These are phyloP conservation scores for Hiodon alosoides DNA, from an alignment of 2,113 vertebrate species.

Conservation along the genomic window DNA sequence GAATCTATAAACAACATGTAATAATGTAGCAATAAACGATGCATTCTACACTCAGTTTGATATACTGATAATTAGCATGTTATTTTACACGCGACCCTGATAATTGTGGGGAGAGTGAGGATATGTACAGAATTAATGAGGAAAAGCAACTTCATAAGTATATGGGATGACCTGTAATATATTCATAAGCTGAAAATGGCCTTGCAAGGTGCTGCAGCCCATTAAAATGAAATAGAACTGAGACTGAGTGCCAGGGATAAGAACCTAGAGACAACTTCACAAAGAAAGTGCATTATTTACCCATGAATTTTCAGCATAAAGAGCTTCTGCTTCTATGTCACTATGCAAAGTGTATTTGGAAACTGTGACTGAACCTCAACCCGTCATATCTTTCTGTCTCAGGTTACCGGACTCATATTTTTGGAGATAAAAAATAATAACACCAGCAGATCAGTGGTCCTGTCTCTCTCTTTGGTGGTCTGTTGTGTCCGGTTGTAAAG, in stretches of 20 bases:
- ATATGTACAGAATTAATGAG: constrained; percentile 36
- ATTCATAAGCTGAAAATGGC: constrained; percentile 45
- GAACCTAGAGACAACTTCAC: constrained; percentile 9
- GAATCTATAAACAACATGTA: constrained; percentile 18
- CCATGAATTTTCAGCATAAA: constrained; percentile 1
- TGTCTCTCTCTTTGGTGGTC: too few relatives aligned
- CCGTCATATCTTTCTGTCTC: too few relatives aligned
- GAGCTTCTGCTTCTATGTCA: neutral
- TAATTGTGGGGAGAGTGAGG: constrained; percentile 37
- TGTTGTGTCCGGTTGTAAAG: too few relatives aligned
- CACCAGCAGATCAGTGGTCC: too few relatives aligned
- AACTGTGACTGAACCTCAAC: too few relatives aligned
- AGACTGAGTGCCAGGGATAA: constrained; percentile 6
- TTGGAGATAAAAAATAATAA: too few relatives aligned
- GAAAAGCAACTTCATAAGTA: constrained; percentile 34
- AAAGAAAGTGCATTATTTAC: constrained; percentile 15
- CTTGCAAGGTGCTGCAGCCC: constrained; percentile 27
- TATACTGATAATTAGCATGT: constrained; percentile 27
- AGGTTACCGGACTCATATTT: too few relatives aligned
- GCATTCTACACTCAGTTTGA: constrained; percentile 16
- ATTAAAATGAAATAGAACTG: constrained; percentile 34
- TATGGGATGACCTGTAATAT: constrained; percentile 46
- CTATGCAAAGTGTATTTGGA: too few relatives aligned
- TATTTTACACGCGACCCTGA: constrained; percentile 27
- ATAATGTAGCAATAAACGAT: constrained; percentile 18